Conservation (phyloP, 2,888 invertebrate genomes). For the Argyresthia goedartella region DNA sequence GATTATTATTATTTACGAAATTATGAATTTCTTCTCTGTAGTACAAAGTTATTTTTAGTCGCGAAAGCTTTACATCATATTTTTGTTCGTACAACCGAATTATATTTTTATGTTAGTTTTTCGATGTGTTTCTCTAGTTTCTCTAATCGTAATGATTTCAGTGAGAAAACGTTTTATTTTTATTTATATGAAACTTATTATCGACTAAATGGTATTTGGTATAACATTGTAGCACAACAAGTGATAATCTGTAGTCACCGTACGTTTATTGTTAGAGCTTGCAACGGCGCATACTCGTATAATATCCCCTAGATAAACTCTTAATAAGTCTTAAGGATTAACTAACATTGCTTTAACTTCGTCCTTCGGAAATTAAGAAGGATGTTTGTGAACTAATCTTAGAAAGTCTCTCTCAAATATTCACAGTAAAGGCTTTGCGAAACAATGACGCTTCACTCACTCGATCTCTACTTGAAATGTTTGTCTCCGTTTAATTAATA, state of each 20-base stretch:
- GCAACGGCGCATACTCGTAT: neutral
- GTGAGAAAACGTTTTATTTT: neutral
- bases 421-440: slow-evolving; percentile 1
- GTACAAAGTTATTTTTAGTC: slow-evolving; percentile 59
- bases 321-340: neutral
- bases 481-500: neutral
- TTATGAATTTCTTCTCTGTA: slow-evolving; percentile 33
- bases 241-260: neutral
- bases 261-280: neutral
- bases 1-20: neutral
- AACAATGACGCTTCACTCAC: slow-evolving; percentile 2
- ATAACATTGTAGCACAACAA: neutral
- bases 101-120: neutral
- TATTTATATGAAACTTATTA: neutral
- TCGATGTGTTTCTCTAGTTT: neutral
- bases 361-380: neutral
- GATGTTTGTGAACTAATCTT: neutral
- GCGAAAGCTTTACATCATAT: slow-evolving; percentile 36
- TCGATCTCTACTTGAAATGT: slow-evolving; percentile 3
- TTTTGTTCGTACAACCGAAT: slow-evolving; percentile 13
- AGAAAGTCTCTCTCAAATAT: neutral
- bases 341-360: neutral
- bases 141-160: neutral
- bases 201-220: neutral
- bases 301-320: neutral